Evolutionary conservation across 2,888 invertebrate species (phyloP).

Genomic region (Nemoura dubitans): DNA sequence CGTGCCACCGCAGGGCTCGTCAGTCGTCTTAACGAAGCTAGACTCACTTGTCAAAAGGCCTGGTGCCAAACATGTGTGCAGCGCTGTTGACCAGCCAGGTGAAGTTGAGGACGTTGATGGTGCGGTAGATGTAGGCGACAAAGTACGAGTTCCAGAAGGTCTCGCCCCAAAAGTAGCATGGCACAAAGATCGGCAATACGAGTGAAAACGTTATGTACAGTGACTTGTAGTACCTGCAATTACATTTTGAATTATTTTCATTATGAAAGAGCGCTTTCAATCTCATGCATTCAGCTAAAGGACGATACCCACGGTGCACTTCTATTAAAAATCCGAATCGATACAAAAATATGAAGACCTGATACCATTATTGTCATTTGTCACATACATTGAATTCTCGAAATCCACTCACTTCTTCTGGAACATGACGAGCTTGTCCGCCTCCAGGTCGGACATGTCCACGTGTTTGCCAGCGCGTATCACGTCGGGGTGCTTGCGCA

Average conservation of each 20-base stretch:
- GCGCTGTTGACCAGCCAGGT: conserved; percentile 87
- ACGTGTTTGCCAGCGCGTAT: conserved; percentile 71
- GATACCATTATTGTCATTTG: no score
- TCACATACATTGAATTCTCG: no score
- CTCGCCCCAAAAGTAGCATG: conserved; percentile 77
- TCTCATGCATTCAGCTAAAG: no score
- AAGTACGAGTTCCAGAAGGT: conserved; percentile 68
- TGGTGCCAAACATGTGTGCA: conserved; percentile 80
- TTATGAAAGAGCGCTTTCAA: no score
- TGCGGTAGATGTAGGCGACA: conserved; percentile 70
- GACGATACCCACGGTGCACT: no score
- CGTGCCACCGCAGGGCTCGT: no score
- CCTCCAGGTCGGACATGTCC: conserved; percentile 77
- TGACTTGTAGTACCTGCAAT: conserved; percentile 73
- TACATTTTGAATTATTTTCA: no score
- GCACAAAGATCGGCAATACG: conserved; percentile 70
- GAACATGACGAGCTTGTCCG: conserved; percentile 76
- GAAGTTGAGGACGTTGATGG: conserved; percentile 70
- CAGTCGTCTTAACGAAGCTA: no score
- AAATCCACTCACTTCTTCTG: conserved; percentile 77
- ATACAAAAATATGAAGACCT: no score
- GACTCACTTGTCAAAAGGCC: conserved; percentile 77
- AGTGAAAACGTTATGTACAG: conserved; percentile 70
- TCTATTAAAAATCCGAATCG: no score
- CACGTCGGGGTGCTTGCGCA: conserved; percentile 80